These are phyloP conservation scores for Phenganax stokvisi DNA, from an alignment of 92 coral and sea anemone species.

Conservation along the genomic window DNA sequence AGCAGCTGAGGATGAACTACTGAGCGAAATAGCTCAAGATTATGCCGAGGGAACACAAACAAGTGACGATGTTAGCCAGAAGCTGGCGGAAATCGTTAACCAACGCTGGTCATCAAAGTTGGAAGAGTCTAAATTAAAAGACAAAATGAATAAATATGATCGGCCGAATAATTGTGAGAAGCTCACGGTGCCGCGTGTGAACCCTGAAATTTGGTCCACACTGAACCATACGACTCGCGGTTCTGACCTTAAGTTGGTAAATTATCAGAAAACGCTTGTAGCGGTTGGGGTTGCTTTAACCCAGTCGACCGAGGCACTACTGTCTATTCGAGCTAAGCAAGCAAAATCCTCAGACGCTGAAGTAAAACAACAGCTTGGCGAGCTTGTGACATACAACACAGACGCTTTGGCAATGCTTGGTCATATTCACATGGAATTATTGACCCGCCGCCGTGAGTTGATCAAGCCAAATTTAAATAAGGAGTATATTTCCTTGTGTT, in stretches of 20 bases:
- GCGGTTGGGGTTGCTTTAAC: slow-evolving; percentile 1
- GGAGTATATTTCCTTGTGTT: too few relatives aligned
- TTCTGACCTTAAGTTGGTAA: slow-evolving; percentile 26
- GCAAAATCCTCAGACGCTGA: too few relatives aligned
- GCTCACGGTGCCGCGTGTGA: slow-evolving; percentile 27
- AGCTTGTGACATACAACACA: too few relatives aligned
- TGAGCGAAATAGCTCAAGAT: slow-evolving; percentile 39
- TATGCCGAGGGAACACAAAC: slow-evolving; percentile 32
- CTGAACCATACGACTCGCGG: background rate
- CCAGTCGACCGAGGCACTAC: slow-evolving; percentile 3
- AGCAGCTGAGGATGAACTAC: slow-evolving; percentile 15
- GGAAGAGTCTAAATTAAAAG: slow-evolving; percentile 41
- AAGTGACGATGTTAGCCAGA: slow-evolving; percentile 21
- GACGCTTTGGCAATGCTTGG: too few relatives aligned
- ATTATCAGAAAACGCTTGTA: slow-evolving; percentile 16
- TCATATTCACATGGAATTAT: too few relatives aligned
- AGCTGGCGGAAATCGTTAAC: slow-evolving; percentile 45
- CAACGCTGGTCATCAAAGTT: slow-evolving; percentile 42
- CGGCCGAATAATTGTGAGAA: slow-evolving; percentile 39
- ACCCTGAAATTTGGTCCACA: slow-evolving; percentile 41
- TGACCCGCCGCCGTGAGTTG: too few relatives aligned
- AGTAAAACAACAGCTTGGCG: too few relatives aligned
- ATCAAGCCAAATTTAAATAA: too few relatives aligned
- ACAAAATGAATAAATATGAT: slow-evolving; percentile 19
- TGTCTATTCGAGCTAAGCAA: background rate